A percentile compares a stretch with the other conserved stretches of the same genome.
phyloP scores from a whole-genome alignment of 2,113 vertebrate genomes.

The Tragelaphus strepsiceros region DNA sequence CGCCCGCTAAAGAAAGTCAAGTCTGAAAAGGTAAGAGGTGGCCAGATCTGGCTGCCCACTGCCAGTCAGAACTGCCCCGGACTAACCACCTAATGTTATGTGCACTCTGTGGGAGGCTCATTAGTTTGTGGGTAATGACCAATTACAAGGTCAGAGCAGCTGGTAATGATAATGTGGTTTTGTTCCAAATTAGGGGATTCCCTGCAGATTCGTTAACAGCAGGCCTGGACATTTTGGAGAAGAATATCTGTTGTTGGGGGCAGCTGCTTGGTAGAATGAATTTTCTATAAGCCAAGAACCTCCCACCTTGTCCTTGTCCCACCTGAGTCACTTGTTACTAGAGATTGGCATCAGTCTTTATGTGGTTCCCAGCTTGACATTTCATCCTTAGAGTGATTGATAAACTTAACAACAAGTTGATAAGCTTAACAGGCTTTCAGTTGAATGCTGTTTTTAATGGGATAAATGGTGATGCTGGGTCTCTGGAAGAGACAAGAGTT shows the following conservation, averaged over 20 bases:
- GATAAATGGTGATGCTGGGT: slow-evolving; percentile 29
- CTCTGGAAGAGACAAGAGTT: slow-evolving; percentile 4
- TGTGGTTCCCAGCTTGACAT: slow-evolving; percentile 2
- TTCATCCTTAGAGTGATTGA: slow-evolving; percentile 19
- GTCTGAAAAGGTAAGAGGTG: slow-evolving; percentile 93
- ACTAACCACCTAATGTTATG: slow-evolving; percentile 42
- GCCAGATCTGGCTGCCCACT: slow-evolving; percentile 42
- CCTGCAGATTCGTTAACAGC: slow-evolving; percentile 41
- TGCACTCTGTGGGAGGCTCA: slow-evolving; percentile 53
- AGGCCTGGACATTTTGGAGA: slow-evolving; percentile 36
- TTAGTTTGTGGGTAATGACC: slow-evolving; percentile 66
- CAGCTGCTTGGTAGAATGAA: slow-evolving; percentile 24
- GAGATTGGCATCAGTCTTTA: neutral
- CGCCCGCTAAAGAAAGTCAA: slow-evolving; percentile 96
- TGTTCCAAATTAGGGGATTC: slow-evolving; percentile 61
- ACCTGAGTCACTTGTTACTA: slow-evolving; percentile 22
- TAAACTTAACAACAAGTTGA: neutral
- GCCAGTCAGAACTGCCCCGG: slow-evolving; percentile 44
- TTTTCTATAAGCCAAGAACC: neutral
- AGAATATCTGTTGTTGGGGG: slow-evolving; percentile 3
- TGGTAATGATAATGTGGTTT: slow-evolving; percentile 62
- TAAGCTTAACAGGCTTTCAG: neutral
- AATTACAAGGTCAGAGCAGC: slow-evolving; percentile 64
- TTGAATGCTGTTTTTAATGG: neutral
- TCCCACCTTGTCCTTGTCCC: slow-evolving; percentile 11